These are phyloP conservation scores for Nasonovia ribisnigri DNA, from an alignment of 2,888 invertebrate species.

Conservation along the genomic window DNA sequence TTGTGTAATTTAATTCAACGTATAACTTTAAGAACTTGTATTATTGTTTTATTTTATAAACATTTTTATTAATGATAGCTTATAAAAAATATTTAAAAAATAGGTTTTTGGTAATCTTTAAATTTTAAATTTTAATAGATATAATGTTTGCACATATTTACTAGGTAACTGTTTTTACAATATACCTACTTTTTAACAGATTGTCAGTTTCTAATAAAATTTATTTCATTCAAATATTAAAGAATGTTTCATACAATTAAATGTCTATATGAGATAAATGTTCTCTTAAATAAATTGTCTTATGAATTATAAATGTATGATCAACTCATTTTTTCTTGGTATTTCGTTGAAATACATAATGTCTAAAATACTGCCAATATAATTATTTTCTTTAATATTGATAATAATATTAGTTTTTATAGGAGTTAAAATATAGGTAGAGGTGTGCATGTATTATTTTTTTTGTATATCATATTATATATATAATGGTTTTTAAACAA, in stretches of 20 bases:
- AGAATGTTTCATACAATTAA: not conserved
- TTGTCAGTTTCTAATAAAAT: not conserved
- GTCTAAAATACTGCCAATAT: constrained; percentile 7
- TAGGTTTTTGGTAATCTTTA: not conserved
- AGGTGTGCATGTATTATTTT: too few species aligned
- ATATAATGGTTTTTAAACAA: not conserved
- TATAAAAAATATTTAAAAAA: not conserved
- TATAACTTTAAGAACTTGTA: not conserved
- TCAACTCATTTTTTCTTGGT: not conserved
- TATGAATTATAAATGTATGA: not conserved
- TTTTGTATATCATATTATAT: too few species aligned
- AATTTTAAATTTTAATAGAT: not conserved
- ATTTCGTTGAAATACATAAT: not conserved
- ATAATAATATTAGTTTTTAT: not conserved
- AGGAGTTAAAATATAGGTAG: not conserved
- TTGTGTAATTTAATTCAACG: not conserved
- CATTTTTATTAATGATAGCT: not conserved
- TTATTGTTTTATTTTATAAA: not conserved
- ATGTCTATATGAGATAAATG: not conserved
- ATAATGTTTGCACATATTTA: not conserved
- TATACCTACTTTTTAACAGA: not conserved
- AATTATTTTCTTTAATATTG: constrained; percentile 2
- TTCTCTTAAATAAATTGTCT: not conserved
- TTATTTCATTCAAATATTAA: not conserved
- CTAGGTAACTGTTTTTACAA: not conserved